Evolutionary conservation across 2,113 vertebrate species (phyloP), one percentile per base, ranked within the genome.

Genomic region (Agapornis roseicollis): DNA sequence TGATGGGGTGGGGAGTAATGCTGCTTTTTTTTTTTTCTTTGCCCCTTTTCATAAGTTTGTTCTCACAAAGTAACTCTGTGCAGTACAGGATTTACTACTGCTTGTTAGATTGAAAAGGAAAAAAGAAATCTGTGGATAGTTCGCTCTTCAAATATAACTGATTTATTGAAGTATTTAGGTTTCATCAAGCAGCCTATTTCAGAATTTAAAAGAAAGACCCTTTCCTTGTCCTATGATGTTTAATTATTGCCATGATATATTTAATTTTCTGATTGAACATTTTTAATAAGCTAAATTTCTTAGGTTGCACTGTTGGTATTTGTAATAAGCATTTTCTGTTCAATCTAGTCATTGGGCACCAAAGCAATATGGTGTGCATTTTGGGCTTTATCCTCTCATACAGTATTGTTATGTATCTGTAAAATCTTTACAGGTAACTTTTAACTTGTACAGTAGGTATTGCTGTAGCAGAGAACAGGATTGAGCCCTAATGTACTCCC

Each of bases 61-160:
- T 92, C 72, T 91, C 78, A 69, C 11, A 53, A 74, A 93, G 65
- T 97, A 83, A 92, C 73, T 88, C 93, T 96, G 85, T 96, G 91
- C 94, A 96, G 95, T 95, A 74, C 69, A 77, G 24, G 35, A 69
- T 89, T 87, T 84, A 81, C 55, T 94, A 56, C 65, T 88, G 60
- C 69, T 90, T 44, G 46, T 88, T 74, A 79, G 90, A 39, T 37
- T 50, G 58, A 31, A 39, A 17, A 16, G 58, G 15, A 39, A 13
- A 56, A 70, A 73, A 69, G 41, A 17, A 23, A 7, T 35, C 35
- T 80, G 0, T 69, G 27, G 52, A 83, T 35, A 27, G 44, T 77
- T 91, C 80, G 37, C 41, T 95, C 42, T 88, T 96, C 85, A 74
- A 89, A 78, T 18, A 17, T 33, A 88, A 65, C 22, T 55, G 42